Evolutionary conservation across 2,797 vertebrate species (phyloP).

Genomic region (Chrysocyon brachyurus): DNA sequence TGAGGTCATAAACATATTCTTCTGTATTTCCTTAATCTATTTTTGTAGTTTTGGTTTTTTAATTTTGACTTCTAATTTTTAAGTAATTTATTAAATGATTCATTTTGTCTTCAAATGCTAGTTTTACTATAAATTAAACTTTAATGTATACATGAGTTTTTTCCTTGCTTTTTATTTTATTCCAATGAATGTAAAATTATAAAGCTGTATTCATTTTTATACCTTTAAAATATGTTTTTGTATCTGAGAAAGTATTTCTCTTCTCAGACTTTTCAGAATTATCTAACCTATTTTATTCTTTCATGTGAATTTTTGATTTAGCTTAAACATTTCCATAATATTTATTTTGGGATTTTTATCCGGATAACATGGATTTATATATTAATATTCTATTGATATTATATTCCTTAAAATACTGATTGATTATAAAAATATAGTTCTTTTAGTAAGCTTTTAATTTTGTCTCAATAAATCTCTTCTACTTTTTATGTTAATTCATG

Average conservation of each 20-base stretch:
- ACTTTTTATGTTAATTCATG: not conserved
- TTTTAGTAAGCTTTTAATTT: slow-evolving; percentile 23
- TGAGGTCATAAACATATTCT: not conserved
- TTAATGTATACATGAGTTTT: not conserved
- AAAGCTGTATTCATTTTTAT: not conserved
- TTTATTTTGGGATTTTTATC: slow-evolving; percentile 18
- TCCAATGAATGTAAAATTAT: not conserved
- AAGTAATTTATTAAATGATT: not conserved
- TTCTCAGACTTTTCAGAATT: not conserved
- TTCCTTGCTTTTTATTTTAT: not conserved
- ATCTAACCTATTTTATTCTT: not conserved
- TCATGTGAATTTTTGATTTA: not conserved
- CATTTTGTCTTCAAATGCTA: not conserved
- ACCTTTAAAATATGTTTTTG: not conserved
- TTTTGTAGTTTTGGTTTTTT: not conserved
- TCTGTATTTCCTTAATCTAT: not conserved
- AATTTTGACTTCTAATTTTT: not conserved
- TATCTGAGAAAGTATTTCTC: not conserved
- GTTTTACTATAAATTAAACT: slow-evolving; percentile 17
- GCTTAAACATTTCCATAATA: not conserved
- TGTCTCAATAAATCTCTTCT: not conserved
- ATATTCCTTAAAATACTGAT: not conserved
- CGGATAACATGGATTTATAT: not conserved
- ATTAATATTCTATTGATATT: not conserved
- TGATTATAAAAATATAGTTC: not conserved